These are phyloP conservation scores for Zaprionus obscuricornis DNA, from an alignment of 2,888 invertebrate genomes.

Conservation along the genomic window DNA sequence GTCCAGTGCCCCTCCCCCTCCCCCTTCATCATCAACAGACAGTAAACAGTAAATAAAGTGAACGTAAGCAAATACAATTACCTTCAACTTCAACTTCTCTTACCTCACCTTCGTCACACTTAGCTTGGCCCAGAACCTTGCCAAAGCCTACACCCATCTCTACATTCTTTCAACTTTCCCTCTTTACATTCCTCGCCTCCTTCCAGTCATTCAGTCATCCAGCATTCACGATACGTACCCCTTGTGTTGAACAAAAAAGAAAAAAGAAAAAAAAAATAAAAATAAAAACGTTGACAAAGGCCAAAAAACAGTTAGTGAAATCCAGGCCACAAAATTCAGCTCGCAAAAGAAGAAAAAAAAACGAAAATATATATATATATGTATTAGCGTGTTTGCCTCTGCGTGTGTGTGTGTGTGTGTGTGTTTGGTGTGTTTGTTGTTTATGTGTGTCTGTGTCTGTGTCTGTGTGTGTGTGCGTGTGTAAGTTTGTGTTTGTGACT, in stretches of 20 bases:
- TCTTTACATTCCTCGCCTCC: too few relatives aligned
- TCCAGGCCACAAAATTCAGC: conserved; percentile 59
- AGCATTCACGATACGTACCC: too few relatives aligned
- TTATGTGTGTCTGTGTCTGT: conserved; percentile 16
- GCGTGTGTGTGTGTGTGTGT: conserved; percentile 12
- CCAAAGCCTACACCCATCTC: neutral
- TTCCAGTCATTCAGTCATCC: too few relatives aligned
- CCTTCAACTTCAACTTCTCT: too few relatives aligned
- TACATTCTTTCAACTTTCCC: too few relatives aligned
- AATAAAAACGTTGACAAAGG: conserved; percentile 35
- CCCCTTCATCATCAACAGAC: too few relatives aligned
- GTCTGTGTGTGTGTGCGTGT: conserved; percentile 24
- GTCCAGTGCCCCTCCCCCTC: too few relatives aligned
- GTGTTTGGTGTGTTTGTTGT: conserved; percentile 12
- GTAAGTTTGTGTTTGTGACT: conserved; percentile 27
- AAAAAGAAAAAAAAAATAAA: conserved; percentile 3
- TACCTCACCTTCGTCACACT: too few relatives aligned
- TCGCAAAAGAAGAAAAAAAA: conserved; percentile 19
- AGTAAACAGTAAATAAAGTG: conserved; percentile 35
- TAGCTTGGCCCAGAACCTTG: too few relatives aligned
- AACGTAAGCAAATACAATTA: conserved; percentile 38
- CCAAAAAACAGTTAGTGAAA: conserved; percentile 47
- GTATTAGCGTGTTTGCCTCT: conserved; percentile 9
- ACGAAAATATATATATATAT: conserved; percentile 39
- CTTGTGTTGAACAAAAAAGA: neutral